A percentile compares a stretch with the other conserved stretches of the same genome.
Conservation (phyloP, 2,113 vertebrate species). For the Osmerus eperlanus region DNA sequence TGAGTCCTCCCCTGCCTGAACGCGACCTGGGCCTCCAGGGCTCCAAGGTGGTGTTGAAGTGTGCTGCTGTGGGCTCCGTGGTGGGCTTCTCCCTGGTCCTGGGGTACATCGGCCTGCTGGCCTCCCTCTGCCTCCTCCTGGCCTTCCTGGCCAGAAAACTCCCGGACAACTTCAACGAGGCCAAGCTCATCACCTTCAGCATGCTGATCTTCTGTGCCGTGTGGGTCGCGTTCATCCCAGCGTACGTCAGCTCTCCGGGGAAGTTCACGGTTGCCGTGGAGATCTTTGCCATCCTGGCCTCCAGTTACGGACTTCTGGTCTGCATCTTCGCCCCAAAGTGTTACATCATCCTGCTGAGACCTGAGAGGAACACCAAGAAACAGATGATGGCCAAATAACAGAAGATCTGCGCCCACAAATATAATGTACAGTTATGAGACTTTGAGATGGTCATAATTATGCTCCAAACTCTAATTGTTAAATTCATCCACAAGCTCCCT, state of each 20-base stretch:
- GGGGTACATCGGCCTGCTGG: constrained; percentile 73
- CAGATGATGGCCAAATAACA: constrained; percentile 56
- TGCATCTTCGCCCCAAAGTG: constrained; percentile 73
- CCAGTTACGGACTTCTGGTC: constrained; percentile 59
- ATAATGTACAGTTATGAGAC: not conserved
- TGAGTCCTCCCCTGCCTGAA: constrained; percentile 43
- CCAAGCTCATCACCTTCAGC: constrained; percentile 73
- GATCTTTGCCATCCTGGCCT: constrained; percentile 72
- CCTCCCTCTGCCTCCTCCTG: constrained; percentile 61
- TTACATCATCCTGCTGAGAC: constrained; percentile 68
- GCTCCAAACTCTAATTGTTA: no score
- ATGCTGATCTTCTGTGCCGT: constrained; percentile 74
- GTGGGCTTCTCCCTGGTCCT: constrained; percentile 68
- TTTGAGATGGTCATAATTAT: not conserved
- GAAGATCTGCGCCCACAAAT: not conserved
- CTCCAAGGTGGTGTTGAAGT: constrained; percentile 65
- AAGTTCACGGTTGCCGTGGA: constrained; percentile 65
- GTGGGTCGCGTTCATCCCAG: constrained; percentile 71
- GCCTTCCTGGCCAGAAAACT: constrained; percentile 73
- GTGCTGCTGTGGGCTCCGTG: constrained; percentile 62
- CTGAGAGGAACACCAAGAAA: constrained; percentile 65
- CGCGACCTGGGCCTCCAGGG: constrained; percentile 38
- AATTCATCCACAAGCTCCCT: no score
- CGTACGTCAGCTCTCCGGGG: constrained; percentile 68
- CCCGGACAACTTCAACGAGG: constrained; percentile 63